phyloP scores from a whole-genome alignment of 2,797 vertebrate genomes.

The Numenius phaeopus region DNA sequence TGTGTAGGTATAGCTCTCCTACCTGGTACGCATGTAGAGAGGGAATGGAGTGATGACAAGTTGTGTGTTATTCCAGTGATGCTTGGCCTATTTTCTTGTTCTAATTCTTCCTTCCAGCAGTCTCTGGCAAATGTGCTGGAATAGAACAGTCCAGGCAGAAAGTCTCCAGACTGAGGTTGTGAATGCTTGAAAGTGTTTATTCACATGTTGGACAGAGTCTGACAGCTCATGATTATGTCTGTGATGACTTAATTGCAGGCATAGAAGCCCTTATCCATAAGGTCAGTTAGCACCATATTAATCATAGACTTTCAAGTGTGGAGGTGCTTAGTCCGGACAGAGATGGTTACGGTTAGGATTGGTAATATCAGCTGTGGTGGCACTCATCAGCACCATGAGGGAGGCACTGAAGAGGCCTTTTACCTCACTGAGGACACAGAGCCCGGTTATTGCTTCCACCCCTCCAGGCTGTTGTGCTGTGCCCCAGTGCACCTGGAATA shows the following conservation, averaged over 20 bases:
- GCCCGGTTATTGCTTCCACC: neutral
- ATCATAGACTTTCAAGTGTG: neutral
- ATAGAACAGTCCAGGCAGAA: neutral
- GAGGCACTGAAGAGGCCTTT: neutral
- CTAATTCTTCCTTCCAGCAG: neutral
- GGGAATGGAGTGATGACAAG: neutral
- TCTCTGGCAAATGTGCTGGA: neutral
- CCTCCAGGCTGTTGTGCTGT: neutral
- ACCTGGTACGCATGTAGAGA: neutral
- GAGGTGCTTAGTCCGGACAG: neutral
- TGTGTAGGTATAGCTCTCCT: neutral
- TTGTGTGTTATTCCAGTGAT: neutral
- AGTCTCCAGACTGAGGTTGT: neutral
- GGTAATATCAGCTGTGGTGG: neutral
- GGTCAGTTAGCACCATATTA: neutral
- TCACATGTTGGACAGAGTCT: neutral
- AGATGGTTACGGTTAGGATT: neutral
- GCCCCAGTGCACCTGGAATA: neutral
- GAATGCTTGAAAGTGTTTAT: neutral
- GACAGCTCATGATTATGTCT: neutral
- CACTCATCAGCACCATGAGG: neutral
- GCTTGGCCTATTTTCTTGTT: neutral
- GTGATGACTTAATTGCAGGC: neutral
- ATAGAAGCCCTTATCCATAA: neutral
- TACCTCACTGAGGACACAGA: neutral